phyloP scores from a whole-genome alignment of 1,140 invertebrate genomes.

The Harpegnathos saltator region DNA sequence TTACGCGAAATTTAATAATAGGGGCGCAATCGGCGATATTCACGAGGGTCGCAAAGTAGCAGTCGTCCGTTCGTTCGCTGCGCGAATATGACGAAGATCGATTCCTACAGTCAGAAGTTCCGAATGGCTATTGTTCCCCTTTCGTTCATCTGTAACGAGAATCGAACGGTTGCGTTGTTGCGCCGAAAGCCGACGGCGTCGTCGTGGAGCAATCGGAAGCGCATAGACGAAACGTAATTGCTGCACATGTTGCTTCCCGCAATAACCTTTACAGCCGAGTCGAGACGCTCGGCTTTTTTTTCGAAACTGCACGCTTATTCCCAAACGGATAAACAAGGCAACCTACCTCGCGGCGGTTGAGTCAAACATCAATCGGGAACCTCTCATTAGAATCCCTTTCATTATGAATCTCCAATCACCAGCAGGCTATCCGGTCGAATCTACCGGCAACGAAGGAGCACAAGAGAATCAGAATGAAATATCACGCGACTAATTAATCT shows the following conservation, averaged over 20 bases:
- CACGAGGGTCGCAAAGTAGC: neutral
- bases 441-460: neutral
- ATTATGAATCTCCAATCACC: too few species aligned
- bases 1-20: neutral
- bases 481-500: too few species aligned
- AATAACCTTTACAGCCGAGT: constrained; percentile 8
- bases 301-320: neutral
- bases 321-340: neutral
- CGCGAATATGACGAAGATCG: neutral
- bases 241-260: neutral
- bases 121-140: constrained; percentile 31
- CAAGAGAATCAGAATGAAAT: too few species aligned
- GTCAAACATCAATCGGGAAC: neutral
- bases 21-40: neutral
- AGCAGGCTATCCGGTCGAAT: neutral
- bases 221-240: constrained; percentile 26
- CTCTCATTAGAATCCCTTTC: too few species aligned
- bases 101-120: constrained; percentile 1
- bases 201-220: constrained; percentile 4
- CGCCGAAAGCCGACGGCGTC: constrained; percentile 16
- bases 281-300: neutral
- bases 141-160: constrained; percentile 48
- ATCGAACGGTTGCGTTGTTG: constrained; percentile 29
- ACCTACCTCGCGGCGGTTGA: neutral
- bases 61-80: neutral